Evolutionary conservation across 2,113 vertebrate genomes (phyloP), one percentile per base, ranked within the genome.

Genomic region (Thamnaconus septentrionalis): DNA sequence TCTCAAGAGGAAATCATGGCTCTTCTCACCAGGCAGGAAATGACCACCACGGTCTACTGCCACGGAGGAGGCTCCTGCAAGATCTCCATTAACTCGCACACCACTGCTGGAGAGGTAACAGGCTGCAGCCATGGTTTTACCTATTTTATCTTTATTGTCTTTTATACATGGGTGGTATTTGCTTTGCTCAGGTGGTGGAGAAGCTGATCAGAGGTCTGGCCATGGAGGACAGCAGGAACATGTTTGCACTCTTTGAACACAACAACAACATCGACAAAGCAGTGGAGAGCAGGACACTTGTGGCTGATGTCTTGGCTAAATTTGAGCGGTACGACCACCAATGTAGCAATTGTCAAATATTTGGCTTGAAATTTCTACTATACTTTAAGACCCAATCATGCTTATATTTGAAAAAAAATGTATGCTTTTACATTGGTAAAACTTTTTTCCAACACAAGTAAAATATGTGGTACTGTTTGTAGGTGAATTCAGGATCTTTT

Each of bases 161-260:
- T 50, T 1, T 8, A 9, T 31, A 39, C 45, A 8, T 12, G 6
- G 8, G 8, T 31, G 18, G 18, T 31, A n/a, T 5, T 9, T 5
- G 10, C 43, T 73, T 54, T 64, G 5, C 44, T 31, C 82, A 99
- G 98, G 97, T 99, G 83, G 97, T 99, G 81, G 98, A 99, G 88
- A 99, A 99, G 87, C 87, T 99, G 66, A 97, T 99, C 84, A 86
- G 98, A 53, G 98, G 98, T 62, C 90, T 99, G 63, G 96, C 96
- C 8, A 99, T 99, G 97, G 98, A 98, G 85, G 94, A 99, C 76
- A 98, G 98, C 88, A 93, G 97, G 82, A 99, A 99, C 90, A 96
- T 98, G 94, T 99, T 99, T 72, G 94, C 98, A 4, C 88, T 99
- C 78, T 99, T 99, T 73, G 97, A 99, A 78, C 94, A 97, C 91